Base-by-base conservation (phyloP, 2,113 vertebrate genomes). In the Tapirus terrestris region DNA sequence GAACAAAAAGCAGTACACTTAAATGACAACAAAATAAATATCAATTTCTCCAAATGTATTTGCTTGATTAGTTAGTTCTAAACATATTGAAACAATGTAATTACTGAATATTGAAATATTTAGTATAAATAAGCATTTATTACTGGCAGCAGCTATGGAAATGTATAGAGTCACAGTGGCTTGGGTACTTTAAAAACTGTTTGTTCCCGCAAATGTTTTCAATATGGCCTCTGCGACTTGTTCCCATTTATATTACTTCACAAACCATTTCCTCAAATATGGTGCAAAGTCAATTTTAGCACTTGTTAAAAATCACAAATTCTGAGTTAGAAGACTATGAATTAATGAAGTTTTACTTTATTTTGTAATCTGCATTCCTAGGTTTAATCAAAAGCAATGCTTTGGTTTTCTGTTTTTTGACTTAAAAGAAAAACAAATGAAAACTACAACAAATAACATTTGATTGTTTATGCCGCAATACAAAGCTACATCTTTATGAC, bases 261-360 rank as follows among this genome's bases (percentile, higher is more conserved):
- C 13, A 63, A 91, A 39, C 70, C 93, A 82, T 72, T 96, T 96
- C 81, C 82, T 83, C 93, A 96, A 88, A 95, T 95, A 48, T 31
- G 45, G 18, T 65, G 48, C 31, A 51, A 68, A 95, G 82, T 90
- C 87, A 17, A 65, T 94, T 95, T 97, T 92, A 90, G 90, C 36
- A 48, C 83, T 85, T 95, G 73, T 94, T 87, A 76, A 87, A 87
- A 43, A 27, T 70, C 73, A 80, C 58, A 90, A 85, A 93, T 82
- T 92, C 84, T 91, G 80, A 65, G 53, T 51, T 95, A 70, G 53
- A 76, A 85, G 60, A 96, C 76, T 63, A 60, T 73, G 67, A 89
- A 96, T 95, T 96, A 94, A 93, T 73, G 39, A 91, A 90, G 48
- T 45, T 67, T 77, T 4, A 56, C 43, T 83, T 91, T 81, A 90